phyloP scores from a whole-genome alignment of 2,113 vertebrate genomes.

The Tenebrosternarchus preto region DNA sequence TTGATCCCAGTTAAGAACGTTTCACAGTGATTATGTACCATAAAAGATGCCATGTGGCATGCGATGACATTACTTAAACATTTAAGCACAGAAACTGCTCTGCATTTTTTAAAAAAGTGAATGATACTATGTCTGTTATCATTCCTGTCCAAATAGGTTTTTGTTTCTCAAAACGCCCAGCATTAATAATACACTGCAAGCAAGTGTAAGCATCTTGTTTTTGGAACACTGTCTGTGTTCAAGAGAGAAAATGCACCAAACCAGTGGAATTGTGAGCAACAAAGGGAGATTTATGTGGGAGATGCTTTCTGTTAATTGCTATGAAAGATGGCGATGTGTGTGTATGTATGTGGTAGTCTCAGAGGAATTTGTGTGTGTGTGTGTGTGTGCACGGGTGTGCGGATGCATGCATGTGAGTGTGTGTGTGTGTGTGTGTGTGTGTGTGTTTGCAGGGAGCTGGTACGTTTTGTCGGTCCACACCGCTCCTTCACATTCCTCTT shows the following conservation, averaged over 20 bases:
- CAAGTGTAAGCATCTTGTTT: background rate
- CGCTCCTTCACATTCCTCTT: background rate
- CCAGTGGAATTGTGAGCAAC: constrained; percentile 6
- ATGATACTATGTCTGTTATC: background rate
- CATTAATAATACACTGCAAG: constrained; percentile 1
- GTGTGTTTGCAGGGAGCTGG: constrained; percentile 6
- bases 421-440: background rate
- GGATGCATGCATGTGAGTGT: constrained; percentile 1
- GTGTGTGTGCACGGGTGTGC: constrained; percentile 1
- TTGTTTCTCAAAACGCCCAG: too few species aligned
- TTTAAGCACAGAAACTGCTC: background rate
- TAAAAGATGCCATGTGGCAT: background rate
- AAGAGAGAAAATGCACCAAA: background rate
- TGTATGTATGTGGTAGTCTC: background rate
- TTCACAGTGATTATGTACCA: background rate
- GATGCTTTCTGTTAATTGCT: constrained; percentile 30
- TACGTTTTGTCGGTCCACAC: constrained; percentile 32
- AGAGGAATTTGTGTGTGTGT: constrained; percentile 17
- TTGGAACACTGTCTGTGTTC: background rate
- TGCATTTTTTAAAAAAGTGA: background rate
- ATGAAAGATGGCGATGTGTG: constrained; percentile 4
- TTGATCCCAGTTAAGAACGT: constrained; percentile 18
- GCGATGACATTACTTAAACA: background rate
- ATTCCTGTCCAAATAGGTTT: background rate
- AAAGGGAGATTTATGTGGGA: constrained; percentile 37